These are phyloP conservation scores for Cyclina sinensis DNA, from an alignment of 1,140 invertebrate species.

Conservation along the genomic window DNA sequence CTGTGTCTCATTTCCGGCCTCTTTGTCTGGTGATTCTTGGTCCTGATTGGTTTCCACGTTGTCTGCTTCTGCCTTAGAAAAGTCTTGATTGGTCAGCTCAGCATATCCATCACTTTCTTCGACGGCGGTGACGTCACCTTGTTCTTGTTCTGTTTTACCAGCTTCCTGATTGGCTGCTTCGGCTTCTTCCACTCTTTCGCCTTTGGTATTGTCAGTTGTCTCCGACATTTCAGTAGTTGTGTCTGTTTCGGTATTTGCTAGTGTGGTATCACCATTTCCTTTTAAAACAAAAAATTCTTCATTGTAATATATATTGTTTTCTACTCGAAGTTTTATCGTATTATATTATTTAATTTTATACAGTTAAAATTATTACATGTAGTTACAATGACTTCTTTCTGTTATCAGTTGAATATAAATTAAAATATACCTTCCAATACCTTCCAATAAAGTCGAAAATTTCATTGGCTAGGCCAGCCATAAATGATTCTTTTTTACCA, in stretches of 20 bases:
- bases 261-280: constrained; percentile 29
- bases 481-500: too few relatives aligned
- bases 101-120: neutral
- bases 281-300: too few relatives aligned
- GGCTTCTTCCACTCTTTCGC: neutral
- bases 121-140: neutral
- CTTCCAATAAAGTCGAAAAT: too few relatives aligned
- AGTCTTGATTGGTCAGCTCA: neutral
- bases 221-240: constrained; percentile 34
- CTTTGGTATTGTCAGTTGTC: neutral
- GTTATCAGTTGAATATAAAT: too few relatives aligned
- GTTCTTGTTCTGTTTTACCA: neutral
- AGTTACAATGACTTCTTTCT: too few relatives aligned
- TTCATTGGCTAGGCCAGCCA: too few relatives aligned
- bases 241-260: constrained; percentile 21
- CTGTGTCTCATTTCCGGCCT: constrained; percentile 4
- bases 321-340: too few relatives aligned
- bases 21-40: neutral
- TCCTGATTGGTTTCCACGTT: neutral
- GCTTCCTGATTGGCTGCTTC: neutral
- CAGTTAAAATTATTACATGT: too few relatives aligned
- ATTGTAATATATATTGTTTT: too few relatives aligned
- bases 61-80: neutral
- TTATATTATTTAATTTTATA: too few relatives aligned
- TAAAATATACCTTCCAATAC: too few relatives aligned